phyloP scores from a whole-genome alignment of 2,113 vertebrate species.

The Paedocypris sp. region DNA sequence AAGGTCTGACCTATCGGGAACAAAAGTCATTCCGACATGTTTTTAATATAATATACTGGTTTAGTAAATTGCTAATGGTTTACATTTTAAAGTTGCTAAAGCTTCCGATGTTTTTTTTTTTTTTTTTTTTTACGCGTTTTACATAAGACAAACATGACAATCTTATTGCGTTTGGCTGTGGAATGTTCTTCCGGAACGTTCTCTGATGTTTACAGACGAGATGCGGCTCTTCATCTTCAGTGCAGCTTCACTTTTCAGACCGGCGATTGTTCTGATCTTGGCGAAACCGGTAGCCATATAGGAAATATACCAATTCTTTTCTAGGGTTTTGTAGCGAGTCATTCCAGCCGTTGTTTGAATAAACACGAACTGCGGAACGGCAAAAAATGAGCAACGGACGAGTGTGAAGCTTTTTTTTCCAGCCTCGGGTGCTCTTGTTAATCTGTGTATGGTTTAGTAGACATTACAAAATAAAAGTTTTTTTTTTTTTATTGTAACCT shows the following conservation, averaged over 20 bases:
- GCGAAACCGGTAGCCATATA: background rate
- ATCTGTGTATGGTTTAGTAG: too few relatives aligned
- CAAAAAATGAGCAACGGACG: background rate
- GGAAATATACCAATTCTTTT: background rate
- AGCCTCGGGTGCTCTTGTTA: background rate
- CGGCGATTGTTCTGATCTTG: background rate
- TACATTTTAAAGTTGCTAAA: too few relatives aligned
- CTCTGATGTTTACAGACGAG: conserved; percentile 13
- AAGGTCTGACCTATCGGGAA: too few relatives aligned
- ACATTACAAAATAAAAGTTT: too few relatives aligned
- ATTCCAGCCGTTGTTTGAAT: background rate
- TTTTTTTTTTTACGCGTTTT: background rate
- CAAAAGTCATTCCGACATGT: too few relatives aligned
- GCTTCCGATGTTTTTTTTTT: too few relatives aligned
- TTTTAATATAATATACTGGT: too few relatives aligned
- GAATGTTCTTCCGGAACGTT: background rate
- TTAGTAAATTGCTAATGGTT: too few relatives aligned
- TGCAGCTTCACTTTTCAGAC: background rate
- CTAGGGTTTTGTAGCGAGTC: background rate
- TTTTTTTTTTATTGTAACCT: too few relatives aligned
- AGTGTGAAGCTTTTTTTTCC: background rate
- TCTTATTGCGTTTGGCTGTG: too few relatives aligned
- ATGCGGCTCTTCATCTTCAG: conserved; percentile 8
- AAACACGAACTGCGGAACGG: background rate
- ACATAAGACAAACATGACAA: too few relatives aligned